Base-by-base conservation (phyloP, 2,888 invertebrate genomes). In the Cerastis rubricosa region DNA sequence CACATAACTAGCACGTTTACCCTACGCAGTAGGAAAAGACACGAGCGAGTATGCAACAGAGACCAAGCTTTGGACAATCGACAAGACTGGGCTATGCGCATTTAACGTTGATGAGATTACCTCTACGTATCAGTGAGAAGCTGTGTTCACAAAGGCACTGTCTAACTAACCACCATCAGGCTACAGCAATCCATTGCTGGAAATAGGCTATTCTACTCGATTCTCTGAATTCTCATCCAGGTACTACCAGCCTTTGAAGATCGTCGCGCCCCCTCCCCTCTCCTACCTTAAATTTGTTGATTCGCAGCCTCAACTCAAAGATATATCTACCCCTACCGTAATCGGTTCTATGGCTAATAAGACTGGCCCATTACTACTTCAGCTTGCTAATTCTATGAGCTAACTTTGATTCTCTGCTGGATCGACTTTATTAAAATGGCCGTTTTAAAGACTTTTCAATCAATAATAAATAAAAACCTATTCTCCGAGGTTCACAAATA, bases 1-100 rank as follows among this genome's bases (percentile, higher is more conserved):
- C 71, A 80, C 61, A 59, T 85, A 87, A 89, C 83, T 84, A 69
- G 75, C 73, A 80, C 78, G 54, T 83, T 79, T 85, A 68, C 77
- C 64, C 59, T 85, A 84, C 74, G 84, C 84, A 85, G 80, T 86
- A 77, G 47, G 25, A 77, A 66, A 61, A 8, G 17, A 61, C 47
- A 17, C 29, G 80, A 80, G 47, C 71, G 35, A 19, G 12, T 66
- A 25, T n/a, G 19, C 14, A 12, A 40, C 43, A 71, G 80, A 80
- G 59, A 51, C 12, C 2, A 35, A 57, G 0, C 54, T 47, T 61
- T 7, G n/a, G 19, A 17, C 3, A 47, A 45, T 11, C 11, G 9
- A 4, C 17, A 22, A 25, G 43, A 11, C 7, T 9, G 14, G 9
- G 9, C 1, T 12, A n/a, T 45, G 4, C 2, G 25, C 11, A 0